Conservation (phyloP, 2,888 invertebrate genomes). For the Pyrochroa serraticornis region DNA sequence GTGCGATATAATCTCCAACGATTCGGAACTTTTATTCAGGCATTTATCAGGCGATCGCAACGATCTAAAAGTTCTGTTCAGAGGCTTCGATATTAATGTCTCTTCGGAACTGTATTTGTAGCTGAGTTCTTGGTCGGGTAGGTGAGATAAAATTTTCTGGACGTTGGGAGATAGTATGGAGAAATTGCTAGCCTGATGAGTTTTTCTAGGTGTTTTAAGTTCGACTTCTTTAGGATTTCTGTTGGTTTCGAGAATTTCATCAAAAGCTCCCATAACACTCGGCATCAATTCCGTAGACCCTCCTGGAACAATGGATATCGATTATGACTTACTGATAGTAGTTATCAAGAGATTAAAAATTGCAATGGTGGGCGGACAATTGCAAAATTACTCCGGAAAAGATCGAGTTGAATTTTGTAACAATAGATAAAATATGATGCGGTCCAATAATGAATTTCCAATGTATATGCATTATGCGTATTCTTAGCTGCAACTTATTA, state of each 20-base stretch:
- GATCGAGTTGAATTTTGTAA: no score
- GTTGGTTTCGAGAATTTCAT: slow-evolving; percentile 70
- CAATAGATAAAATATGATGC: no score
- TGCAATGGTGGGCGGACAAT: no score
- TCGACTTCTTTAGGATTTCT: slow-evolving; percentile 34
- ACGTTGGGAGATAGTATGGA: slow-evolving; percentile 67
- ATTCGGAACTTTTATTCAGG: slow-evolving; percentile 50
- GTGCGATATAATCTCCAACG: slow-evolving; percentile 56
- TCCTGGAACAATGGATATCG: slow-evolving; percentile 66
- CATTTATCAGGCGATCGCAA: slow-evolving; percentile 39
- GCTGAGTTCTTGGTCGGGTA: slow-evolving; percentile 55
- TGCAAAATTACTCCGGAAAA: no score
- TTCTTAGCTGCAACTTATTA: no score
- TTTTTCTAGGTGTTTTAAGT: slow-evolving; percentile 44
- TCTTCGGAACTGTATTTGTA: slow-evolving; percentile 54
- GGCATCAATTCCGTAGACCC: slow-evolving; percentile 86
- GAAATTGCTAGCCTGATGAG: slow-evolving; percentile 58
- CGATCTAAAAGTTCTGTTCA: slow-evolving; percentile 31
- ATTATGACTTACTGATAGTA: neutral
- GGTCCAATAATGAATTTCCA: no score
- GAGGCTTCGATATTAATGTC: slow-evolving; percentile 37
- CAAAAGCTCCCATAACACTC: slow-evolving; percentile 85
- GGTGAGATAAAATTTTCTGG: slow-evolving; percentile 67
- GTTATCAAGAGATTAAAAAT: no score
- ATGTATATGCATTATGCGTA: no score